Base-by-base conservation (phyloP, 2,888 invertebrate species). In the Lithophane ornitopus region DNA sequence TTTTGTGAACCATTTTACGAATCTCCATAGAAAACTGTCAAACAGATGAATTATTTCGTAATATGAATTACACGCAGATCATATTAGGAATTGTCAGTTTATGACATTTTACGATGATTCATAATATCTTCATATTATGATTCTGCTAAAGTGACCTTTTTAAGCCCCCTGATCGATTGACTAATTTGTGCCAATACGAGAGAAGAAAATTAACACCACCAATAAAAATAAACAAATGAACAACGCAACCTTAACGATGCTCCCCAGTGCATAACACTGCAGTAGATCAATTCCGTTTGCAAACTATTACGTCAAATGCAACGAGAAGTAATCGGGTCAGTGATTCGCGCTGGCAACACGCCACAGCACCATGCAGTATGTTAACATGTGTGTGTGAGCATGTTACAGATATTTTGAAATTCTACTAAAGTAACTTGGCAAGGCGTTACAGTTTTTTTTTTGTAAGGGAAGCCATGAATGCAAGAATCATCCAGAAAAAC, bases 341-440 rank as follows among this genome's bases (percentile, higher is more conserved):
- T 90, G 90, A 89, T 87, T 89, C 89, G 80, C 75, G 85, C 85
- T 93, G 93, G 92, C 93, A 86, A 74, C 71, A 76, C 82, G 93
- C 93, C 93, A 92, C 80, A 68, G 67, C 72, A 77, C 72, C 73
- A 77, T 85, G 78, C 74, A 87, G 85, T 87, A 85, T 77, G 84
- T 82, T 84, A 78, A 77, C 81, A 80, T 75, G 73, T 78, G 76
- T 82, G 44, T 78, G 68, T 52, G 56, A 65, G 19, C 69, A 56
- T 69, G 34, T 74, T 65, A 85, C 77, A 83, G 46, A 71, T 77
- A 78, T 74, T 59, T 44, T 41, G 49, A 16, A 63, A 74, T 69
- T 52, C 46, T 67, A 59, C 71, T 74, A 44, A 41, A 39, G 49
- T 70, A 16, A 49, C 54, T 68, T 69, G 84, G 72, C 84, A 79